Percentiles rank a stretch among this genome's conserved stretches.
These are phyloP conservation scores for Meandrusa payeni DNA, from an alignment of 2,888 invertebrate genomes.

Conservation along the genomic window DNA sequence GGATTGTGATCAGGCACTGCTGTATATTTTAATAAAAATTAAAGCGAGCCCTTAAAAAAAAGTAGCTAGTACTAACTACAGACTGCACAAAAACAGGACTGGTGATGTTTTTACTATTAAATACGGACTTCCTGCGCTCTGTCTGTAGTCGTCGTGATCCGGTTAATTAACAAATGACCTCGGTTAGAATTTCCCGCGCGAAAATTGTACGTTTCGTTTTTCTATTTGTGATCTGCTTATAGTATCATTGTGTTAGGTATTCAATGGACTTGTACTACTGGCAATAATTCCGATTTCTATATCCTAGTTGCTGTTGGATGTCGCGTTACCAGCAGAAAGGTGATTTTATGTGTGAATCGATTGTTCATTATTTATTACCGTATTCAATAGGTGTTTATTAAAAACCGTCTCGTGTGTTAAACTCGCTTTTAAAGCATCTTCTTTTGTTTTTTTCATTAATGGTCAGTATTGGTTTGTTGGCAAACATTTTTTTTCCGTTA, in stretches of 20 bases:
- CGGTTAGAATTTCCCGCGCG: not conserved
- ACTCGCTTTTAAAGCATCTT: conserved; percentile 32
- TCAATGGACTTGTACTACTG: not conserved
- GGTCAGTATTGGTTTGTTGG: conserved; percentile 13
- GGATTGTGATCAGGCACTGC: too few relatives aligned
- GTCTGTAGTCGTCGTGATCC: not conserved
- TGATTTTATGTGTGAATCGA: conserved; percentile 10
- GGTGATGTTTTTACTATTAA: conserved; percentile 44
- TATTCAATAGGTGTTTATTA: conserved; percentile 28
- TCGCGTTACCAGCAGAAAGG: not conserved
- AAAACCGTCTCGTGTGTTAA: conserved; percentile 70
- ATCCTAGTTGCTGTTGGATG: not conserved
- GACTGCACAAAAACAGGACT: too few relatives aligned
- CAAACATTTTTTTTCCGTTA: conserved; percentile 13
- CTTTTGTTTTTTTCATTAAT: conserved; percentile 30
- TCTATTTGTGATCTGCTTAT: too few relatives aligned
- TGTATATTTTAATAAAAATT: too few relatives aligned
- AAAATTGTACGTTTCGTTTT: conserved; percentile 2
- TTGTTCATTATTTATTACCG: conserved; percentile 9
- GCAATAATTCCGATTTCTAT: not conserved
- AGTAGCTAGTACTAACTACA: too few relatives aligned
- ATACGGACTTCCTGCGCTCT: conserved; percentile 37
- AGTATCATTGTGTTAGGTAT: not conserved
- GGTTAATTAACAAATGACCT: conserved; percentile 10
- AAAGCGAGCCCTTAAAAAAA: too few relatives aligned